Conservation (phyloP, 2,888 invertebrate species). For the Caenorhabditis sp. region DNA sequence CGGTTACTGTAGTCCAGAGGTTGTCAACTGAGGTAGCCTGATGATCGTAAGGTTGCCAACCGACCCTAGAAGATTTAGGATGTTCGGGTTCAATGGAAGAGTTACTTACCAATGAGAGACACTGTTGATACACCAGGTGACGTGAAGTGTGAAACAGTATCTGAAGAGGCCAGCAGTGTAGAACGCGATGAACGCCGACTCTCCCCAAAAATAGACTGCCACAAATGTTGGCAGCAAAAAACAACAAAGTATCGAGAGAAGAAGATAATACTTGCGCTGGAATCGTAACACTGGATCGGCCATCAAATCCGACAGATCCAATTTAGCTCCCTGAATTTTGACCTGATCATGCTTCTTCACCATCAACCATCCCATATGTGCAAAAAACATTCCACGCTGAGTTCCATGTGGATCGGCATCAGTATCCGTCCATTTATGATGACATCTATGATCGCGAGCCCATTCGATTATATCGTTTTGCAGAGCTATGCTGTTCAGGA, state of each 20-base stretch:
- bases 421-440: constrained; percentile 91
- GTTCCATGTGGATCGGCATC: constrained; percentile 93
- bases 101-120: constrained; percentile 40
- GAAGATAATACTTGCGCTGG: constrained; percentile 85
- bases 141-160: constrained; percentile 85
- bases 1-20: constrained; percentile 58
- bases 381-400: constrained; percentile 90
- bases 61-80: constrained; percentile 76
- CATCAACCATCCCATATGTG: constrained; percentile 92
- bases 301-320: constrained; percentile 85
- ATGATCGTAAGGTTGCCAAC: constrained; percentile 86
- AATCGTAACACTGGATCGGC: constrained; percentile 82
- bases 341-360: constrained; percentile 81
- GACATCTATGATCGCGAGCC: constrained; percentile 83
- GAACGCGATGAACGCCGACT: constrained; percentile 81
- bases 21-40: constrained; percentile 60
- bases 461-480: constrained; percentile 89
- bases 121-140: constrained; percentile 78
- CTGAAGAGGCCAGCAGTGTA: constrained; percentile 83
- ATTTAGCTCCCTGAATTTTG: constrained; percentile 77
- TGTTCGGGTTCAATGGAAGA: constrained; percentile 68
- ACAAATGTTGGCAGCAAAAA: constrained; percentile 83
- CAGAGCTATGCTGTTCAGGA: constrained; percentile 85
- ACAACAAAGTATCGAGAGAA: constrained; percentile 81
- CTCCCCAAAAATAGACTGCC: constrained; percentile 84